phyloP scores from a whole-genome alignment of 2,113 vertebrate genomes.

The Neotragus moschatus region DNA sequence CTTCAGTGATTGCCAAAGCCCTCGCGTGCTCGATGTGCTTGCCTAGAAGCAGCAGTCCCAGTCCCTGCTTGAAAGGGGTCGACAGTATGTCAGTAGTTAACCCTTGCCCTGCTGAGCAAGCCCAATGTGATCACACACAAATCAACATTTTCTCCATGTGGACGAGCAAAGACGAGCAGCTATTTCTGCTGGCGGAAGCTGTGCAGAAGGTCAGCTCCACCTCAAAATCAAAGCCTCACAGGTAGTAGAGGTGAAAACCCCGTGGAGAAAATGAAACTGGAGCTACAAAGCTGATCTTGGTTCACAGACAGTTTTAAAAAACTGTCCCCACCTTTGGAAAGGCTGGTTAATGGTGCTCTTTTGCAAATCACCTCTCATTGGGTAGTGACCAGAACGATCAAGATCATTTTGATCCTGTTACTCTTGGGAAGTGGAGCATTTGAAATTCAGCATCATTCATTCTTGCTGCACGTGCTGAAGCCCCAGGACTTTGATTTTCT shows the following conservation, averaged over 20 bases:
- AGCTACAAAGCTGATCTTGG: neutral
- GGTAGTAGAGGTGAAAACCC: neutral
- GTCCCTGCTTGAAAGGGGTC: constrained; percentile 42
- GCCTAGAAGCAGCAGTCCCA: constrained; percentile 49
- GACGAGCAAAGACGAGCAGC: neutral
- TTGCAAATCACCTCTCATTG: neutral
- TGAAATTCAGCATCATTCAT: neutral
- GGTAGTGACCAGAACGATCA: neutral
- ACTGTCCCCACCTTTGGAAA: neutral
- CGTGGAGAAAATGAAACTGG: neutral
- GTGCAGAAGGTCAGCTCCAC: neutral
- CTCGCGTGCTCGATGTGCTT: constrained; percentile 20
- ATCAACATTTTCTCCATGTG: neutral
- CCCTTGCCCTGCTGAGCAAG: constrained; percentile 55
- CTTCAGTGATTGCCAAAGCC: constrained; percentile 39
- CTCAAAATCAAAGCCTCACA: constrained; percentile 2
- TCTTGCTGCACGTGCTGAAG: fast-evolving
- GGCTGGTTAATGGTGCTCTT: neutral
- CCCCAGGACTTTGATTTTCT: neutral
- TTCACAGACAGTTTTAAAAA: neutral
- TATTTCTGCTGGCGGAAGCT: neutral
- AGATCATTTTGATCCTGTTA: neutral
- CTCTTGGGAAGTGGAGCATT: neutral
- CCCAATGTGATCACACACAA: neutral
- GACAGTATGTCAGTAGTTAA: constrained; percentile 55